These are phyloP conservation scores for Campoletis sonorensis DNA, from an alignment of 1,140 invertebrate genomes.

Conservation along the genomic window DNA sequence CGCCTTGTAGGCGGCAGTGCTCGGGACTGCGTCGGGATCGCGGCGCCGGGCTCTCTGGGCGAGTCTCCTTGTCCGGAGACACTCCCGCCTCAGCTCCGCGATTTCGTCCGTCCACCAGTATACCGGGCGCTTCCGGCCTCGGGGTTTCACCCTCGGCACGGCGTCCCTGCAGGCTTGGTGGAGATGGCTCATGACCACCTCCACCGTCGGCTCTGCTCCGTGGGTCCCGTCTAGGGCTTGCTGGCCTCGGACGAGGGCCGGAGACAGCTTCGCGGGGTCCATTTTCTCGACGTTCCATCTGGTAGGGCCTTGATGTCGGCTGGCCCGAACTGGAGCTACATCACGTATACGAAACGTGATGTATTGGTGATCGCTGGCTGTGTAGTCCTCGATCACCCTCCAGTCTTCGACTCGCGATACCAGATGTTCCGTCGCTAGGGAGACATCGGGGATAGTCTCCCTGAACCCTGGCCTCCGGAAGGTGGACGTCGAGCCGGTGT, in stretches of 20 bases:
- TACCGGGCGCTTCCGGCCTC: slow-evolving; percentile 17
- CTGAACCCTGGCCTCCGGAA: slow-evolving; percentile 47
- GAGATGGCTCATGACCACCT: background rate
- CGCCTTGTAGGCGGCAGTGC: slow-evolving; percentile 26
- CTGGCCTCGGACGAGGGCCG: no score
- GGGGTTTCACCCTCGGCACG: background rate
- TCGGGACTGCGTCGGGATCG: no score
- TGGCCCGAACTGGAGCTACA: no score
- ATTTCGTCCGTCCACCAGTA: slow-evolving; percentile 67
- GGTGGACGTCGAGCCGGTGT: slow-evolving; percentile 47
- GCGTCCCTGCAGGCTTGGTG: slow-evolving; percentile 6
- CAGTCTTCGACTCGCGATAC: slow-evolving; percentile 14
- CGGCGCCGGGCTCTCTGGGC: slow-evolving; percentile 7
- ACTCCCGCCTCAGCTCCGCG: slow-evolving; percentile 53
- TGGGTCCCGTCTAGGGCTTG: no score
- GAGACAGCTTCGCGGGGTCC: slow-evolving; percentile 10
- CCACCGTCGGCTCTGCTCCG: background rate
- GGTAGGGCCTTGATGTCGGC: background rate
- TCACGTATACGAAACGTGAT: slow-evolving; percentile 47
- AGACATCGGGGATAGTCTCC: slow-evolving; percentile 36
- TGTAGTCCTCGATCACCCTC: slow-evolving; percentile 54
- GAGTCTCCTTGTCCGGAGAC: slow-evolving; percentile 47
- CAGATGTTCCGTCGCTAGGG: slow-evolving; percentile 40
- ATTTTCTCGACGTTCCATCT: background rate
- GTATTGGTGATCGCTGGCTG: slow-evolving; percentile 63